These are phyloP conservation scores for Platycnemis pennipes DNA, from an alignment of 2,888 invertebrate genomes.

Conservation along the genomic window DNA sequence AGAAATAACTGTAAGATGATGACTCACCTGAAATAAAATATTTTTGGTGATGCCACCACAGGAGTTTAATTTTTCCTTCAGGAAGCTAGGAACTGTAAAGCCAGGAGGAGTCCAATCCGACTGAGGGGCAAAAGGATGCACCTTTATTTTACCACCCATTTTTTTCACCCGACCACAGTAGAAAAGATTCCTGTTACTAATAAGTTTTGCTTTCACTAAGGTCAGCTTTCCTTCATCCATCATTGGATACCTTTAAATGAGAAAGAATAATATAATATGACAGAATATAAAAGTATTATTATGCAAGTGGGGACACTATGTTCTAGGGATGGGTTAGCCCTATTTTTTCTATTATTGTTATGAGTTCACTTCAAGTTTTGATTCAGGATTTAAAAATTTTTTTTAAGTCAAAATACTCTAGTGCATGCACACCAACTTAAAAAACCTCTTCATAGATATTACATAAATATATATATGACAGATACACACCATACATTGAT, in stretches of 20 bases:
- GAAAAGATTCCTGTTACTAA: slow-evolving; percentile 93
- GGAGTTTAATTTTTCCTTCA: slow-evolving; percentile 75
- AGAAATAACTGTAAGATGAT: background rate
- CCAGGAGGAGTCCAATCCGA: slow-evolving; percentile 83
- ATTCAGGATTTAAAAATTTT: no score
- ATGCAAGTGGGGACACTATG: no score
- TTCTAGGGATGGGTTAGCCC: no score
- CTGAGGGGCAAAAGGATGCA: slow-evolving; percentile 12
- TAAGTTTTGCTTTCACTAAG: slow-evolving; percentile 84
- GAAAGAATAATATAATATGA: background rate
- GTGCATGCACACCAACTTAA: no score
- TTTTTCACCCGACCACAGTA: slow-evolving; percentile 84
- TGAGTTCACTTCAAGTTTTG: no score
- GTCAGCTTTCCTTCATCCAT: slow-evolving; percentile 91
- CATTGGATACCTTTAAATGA: slow-evolving; percentile 81
- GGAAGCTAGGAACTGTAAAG: slow-evolving; percentile 82
- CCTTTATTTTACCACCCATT: slow-evolving; percentile 83
- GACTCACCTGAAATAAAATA: slow-evolving; percentile 38
- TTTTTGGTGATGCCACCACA: slow-evolving; percentile 49
- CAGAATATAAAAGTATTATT: no score
- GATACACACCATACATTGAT: no score
- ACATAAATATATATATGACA: no score
- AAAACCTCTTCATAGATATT: no score
- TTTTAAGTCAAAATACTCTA: no score
- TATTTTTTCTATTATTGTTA: no score